phyloP scores from a whole-genome alignment of 2,797 vertebrate species.

The Octomys mimax region DNA sequence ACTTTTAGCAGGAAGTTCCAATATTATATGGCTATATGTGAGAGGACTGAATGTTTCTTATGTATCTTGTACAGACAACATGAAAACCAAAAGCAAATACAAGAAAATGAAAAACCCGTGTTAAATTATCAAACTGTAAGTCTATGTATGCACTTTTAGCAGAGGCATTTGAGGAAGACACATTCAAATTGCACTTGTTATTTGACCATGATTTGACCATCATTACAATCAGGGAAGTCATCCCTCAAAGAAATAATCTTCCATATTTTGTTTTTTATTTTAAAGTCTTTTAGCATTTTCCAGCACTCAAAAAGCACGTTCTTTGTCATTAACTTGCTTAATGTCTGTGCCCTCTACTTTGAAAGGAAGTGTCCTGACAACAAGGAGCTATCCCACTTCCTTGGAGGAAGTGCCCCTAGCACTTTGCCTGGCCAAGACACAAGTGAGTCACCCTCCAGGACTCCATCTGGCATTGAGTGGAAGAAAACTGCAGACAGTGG shows the following conservation, averaged over 20 bases:
- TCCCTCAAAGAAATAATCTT: background rate
- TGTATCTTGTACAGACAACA: background rate
- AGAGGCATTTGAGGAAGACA: constrained; percentile 16
- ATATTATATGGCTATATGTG: constrained; percentile 17
- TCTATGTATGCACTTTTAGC: background rate
- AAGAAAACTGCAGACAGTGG: background rate
- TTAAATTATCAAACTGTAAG: background rate
- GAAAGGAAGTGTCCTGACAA: background rate
- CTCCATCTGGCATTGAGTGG: background rate
- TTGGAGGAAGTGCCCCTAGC: background rate
- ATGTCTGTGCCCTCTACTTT: background rate
- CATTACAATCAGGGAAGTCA: constrained; percentile 1
- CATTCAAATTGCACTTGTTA: background rate
- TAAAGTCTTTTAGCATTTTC: background rate
- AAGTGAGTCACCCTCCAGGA: background rate
- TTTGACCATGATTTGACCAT: background rate
- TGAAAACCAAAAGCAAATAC: background rate
- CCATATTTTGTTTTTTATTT: background rate
- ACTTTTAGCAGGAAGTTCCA: constrained; percentile 10
- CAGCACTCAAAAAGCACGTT: background rate
- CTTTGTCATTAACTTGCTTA: constrained; percentile 29
- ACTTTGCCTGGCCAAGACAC: background rate
- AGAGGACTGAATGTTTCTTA: constrained; percentile 12
- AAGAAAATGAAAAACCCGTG: background rate
- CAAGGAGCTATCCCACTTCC: background rate